Conservation (phyloP, 1,140 invertebrate genomes). For the Camponotus floridanus region DNA sequence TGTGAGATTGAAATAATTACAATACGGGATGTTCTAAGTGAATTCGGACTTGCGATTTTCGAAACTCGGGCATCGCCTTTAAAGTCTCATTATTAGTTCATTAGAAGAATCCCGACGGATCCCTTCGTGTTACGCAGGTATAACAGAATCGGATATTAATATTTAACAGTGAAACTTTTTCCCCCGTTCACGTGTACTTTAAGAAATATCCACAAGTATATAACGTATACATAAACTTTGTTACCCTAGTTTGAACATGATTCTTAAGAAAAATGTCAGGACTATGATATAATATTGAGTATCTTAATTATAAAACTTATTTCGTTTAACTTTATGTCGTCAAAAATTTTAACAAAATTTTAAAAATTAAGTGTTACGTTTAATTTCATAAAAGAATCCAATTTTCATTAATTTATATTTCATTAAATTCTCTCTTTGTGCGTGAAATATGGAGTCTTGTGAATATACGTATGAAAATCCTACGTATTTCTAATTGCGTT, state of each 20-base stretch:
- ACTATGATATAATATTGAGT: neutral
- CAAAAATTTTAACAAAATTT: too few relatives aligned
- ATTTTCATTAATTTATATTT: neutral
- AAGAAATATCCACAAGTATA: neutral
- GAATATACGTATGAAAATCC: neutral
- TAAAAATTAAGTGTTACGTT: too few relatives aligned
- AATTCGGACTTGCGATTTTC: conserved; percentile 28
- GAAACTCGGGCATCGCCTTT: conserved; percentile 35
- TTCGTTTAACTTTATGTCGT: too few relatives aligned
- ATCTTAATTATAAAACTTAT: neutral
- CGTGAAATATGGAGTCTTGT: neutral
- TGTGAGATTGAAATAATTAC: conserved; percentile 62
- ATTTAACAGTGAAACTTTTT: neutral
- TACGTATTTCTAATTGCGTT: conserved; percentile 8
- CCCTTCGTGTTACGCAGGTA: too few relatives aligned
- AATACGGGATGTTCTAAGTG: conserved; percentile 9
- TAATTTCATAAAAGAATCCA: neutral
- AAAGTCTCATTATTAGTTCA: conserved; percentile 34
- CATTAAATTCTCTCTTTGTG: neutral
- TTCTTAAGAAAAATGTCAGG: neutral
- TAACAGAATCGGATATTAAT: conserved; percentile 14
- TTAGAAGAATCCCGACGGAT: neutral
- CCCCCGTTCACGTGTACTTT: neutral
- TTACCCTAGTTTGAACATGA: neutral
- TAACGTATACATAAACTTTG: neutral